Percentiles rank a stretch among this genome's conserved stretches.
Conservation (phyloP, 2,797 vertebrate genomes). For the Lophius americanus region DNA sequence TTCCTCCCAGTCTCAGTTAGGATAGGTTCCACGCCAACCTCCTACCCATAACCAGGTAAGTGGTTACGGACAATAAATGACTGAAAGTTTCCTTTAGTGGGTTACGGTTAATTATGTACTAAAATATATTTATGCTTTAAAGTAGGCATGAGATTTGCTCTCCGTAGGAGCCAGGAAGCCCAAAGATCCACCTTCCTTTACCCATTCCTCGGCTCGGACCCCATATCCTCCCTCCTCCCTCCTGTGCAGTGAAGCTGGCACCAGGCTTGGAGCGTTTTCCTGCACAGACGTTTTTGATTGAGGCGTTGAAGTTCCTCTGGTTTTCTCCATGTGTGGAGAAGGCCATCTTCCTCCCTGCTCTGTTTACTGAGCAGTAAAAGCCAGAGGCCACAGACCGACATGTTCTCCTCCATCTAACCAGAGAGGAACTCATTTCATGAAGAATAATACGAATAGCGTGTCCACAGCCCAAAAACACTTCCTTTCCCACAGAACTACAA, state of each 20-base stretch:
- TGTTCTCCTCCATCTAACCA: slow-evolving; percentile 57
- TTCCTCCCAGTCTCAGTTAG: no score
- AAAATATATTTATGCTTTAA: no score
- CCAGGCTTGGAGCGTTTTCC: slow-evolving; percentile 29
- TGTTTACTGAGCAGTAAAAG: slow-evolving; percentile 76
- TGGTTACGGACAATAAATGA: no score
- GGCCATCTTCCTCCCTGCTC: slow-evolving; percentile 61
- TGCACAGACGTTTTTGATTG: slow-evolving; percentile 69
- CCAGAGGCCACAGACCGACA: slow-evolving; percentile 60
- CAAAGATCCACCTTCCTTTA: slow-evolving; percentile 1
- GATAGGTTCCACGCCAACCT: no score
- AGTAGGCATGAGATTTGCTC: no score
- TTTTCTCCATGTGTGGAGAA: slow-evolving; percentile 67
- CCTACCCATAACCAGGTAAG: no score
- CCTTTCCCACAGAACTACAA: slow-evolving; percentile 54
- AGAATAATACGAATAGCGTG: slow-evolving; percentile 64
- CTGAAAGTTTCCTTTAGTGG: no score
- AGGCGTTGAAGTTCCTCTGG: slow-evolving; percentile 38
- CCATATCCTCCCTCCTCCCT: slow-evolving; percentile 24
- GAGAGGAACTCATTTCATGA: slow-evolving; percentile 57
- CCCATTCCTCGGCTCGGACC: neutral
- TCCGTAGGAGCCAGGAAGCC: neutral
- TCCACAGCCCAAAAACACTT: slow-evolving; percentile 61
- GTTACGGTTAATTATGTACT: no score
- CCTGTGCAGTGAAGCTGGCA: slow-evolving; percentile 61